Conservation (phyloP, 1,140 invertebrate species). For the Neelides sp. region DNA sequence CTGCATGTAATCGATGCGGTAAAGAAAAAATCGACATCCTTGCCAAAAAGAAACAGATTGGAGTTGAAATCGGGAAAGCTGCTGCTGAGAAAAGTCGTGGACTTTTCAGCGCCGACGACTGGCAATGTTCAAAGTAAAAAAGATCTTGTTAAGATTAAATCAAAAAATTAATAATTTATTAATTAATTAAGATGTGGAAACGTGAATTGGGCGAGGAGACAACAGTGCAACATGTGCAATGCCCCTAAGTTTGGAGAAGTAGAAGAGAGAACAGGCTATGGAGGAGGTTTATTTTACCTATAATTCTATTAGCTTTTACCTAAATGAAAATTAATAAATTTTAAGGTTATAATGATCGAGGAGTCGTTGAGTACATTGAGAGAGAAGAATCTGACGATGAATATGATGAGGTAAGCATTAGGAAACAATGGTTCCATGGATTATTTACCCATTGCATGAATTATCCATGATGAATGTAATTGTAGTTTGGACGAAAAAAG, state of each 20-base stretch:
- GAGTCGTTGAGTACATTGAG: slow-evolving; percentile 82
- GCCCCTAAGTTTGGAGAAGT: slow-evolving; percentile 90
- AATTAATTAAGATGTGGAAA: slow-evolving; percentile 70
- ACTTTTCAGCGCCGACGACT: slow-evolving; percentile 96
- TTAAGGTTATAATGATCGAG: slow-evolving; percentile 74
- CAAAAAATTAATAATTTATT: slow-evolving; percentile 3
- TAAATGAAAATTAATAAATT: slow-evolving; percentile 34
- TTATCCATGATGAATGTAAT: neutral
- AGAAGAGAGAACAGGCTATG: slow-evolving; percentile 63
- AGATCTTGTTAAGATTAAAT: slow-evolving; percentile 12
- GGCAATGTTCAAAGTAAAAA: slow-evolving; percentile 87
- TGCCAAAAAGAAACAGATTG: slow-evolving; percentile 71
- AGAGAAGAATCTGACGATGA: slow-evolving; percentile 74
- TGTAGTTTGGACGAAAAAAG: slow-evolving; percentile 68
- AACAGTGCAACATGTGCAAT: slow-evolving; percentile 97
- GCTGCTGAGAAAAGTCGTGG: slow-evolving; percentile 96
- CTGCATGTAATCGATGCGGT: slow-evolving; percentile 81
- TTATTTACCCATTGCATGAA: slow-evolving; percentile 7
- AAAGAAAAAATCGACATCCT: slow-evolving; percentile 50
- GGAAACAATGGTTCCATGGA: slow-evolving; percentile 27
- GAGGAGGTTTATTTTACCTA: slow-evolving; percentile 46
- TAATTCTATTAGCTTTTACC: neutral
- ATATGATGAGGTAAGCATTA: slow-evolving; percentile 62
- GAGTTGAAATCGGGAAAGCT: slow-evolving; percentile 93
- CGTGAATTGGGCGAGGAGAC: slow-evolving; percentile 95